These are phyloP conservation scores for Hermaeophaga mercurialis DNA, from an alignment of 2,888 invertebrate genomes.

Conservation along the genomic window DNA sequence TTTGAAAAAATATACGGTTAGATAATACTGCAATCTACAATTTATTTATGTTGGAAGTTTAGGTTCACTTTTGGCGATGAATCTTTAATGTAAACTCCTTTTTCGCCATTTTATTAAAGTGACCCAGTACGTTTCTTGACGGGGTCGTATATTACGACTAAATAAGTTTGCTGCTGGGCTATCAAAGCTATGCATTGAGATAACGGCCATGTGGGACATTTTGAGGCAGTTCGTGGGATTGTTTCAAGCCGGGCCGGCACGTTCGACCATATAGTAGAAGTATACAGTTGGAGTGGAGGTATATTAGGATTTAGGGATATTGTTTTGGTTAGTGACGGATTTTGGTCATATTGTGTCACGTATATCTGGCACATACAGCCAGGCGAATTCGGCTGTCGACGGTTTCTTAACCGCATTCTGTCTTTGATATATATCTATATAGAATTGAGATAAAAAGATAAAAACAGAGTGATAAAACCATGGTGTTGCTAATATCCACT, in stretches of 20 bases:
- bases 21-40: neutral
- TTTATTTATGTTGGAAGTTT: neutral
- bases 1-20: too few relatives aligned
- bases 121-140: too few relatives aligned
- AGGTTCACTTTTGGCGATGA: neutral
- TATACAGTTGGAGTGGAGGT: conserved; percentile 10
- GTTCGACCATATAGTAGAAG: conserved; percentile 8
- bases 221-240: conserved; percentile 1
- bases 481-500: too few relatives aligned
- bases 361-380: conserved; percentile 3
- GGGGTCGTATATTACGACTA: too few relatives aligned
- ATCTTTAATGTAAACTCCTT: neutral
- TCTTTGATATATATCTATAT: too few relatives aligned
- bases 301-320: conserved; percentile 15
- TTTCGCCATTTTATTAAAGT: neutral
- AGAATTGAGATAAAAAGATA: too few relatives aligned
- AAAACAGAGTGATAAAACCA: too few relatives aligned
- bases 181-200: conserved; percentile 1
- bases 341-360: conserved; percentile 12
- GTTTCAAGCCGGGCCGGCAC: conserved; percentile 7
- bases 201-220: conserved; percentile 8
- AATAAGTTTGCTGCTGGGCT: neutral
- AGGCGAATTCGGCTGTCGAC: too few relatives aligned
- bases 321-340: conserved; percentile 14
- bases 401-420: too few relatives aligned